Percentiles rank a stretch among this genome's conserved stretches.
phyloP scores from a whole-genome alignment of 2,888 invertebrate species.

The Dasysyrphus tricinctus region DNA sequence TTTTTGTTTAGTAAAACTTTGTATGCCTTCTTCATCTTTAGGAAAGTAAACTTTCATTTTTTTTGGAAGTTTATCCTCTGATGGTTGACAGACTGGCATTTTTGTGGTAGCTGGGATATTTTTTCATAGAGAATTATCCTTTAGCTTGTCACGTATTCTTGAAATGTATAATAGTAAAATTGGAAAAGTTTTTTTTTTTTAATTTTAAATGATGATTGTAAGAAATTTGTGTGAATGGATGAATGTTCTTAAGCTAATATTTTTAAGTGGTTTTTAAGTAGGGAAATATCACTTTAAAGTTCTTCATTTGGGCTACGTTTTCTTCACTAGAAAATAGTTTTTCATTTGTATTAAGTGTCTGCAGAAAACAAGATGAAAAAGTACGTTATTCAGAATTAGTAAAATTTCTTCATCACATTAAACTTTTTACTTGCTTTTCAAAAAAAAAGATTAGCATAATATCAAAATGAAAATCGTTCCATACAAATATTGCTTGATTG shows the following conservation, averaged over 20 bases:
- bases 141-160: slow-evolving; percentile 13
- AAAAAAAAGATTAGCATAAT: too few species aligned
- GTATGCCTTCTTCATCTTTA: background rate
- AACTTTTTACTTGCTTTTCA: too few species aligned
- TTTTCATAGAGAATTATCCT: background rate
- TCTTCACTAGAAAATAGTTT: background rate
- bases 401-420: too few species aligned
- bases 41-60: slow-evolving; percentile 1
- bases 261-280: background rate
- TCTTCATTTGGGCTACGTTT: background rate
- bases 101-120: background rate
- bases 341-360: background rate
- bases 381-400: too few species aligned
- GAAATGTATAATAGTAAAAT: background rate
- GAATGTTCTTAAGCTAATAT: background rate
- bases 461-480: too few species aligned
- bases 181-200: slow-evolving; percentile 3
- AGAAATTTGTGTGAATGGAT: slow-evolving; percentile 12
- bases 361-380: background rate
- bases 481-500: too few species aligned
- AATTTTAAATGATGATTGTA: slow-evolving; percentile 3
- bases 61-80: background rate
- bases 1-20: background rate
- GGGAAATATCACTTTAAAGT: background rate
- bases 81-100: slow-evolving; percentile 5